These are phyloP conservation scores for Coracias cyanogaster DNA, from an alignment of 2,797 vertebrate species.

Conservation along the genomic window DNA sequence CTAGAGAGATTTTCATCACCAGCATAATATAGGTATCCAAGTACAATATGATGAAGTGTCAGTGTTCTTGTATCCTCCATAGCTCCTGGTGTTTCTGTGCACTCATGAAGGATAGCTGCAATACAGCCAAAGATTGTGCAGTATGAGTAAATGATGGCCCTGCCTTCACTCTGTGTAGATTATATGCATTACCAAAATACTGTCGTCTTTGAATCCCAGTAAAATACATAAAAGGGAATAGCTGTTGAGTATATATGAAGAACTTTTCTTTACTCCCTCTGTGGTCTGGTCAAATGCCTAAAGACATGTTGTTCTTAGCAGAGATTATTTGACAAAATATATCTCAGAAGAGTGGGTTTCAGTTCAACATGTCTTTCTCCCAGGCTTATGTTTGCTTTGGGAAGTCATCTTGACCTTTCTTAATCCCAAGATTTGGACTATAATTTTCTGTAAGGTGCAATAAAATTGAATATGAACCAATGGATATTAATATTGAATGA, in stretches of 20 bases:
- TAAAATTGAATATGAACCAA: not conserved
- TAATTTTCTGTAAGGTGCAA: not conserved
- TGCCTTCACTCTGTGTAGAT: not conserved
- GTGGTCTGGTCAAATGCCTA: not conserved
- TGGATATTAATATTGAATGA: not conserved
- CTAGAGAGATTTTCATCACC: not conserved
- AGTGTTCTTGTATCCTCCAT: not conserved
- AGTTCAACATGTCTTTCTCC: not conserved
- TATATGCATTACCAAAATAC: not conserved
- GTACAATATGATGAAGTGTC: not conserved
- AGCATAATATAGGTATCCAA: not conserved
- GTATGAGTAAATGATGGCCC: not conserved
- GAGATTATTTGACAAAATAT: not conserved
- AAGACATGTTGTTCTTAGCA: not conserved
- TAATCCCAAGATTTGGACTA: not conserved
- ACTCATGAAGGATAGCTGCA: not conserved
- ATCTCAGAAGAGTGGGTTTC: not conserved
- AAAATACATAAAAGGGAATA: not conserved
- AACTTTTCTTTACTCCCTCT: not conserved
- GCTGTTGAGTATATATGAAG: not conserved
- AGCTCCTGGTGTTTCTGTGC: not conserved
- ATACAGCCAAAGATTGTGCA: not conserved
- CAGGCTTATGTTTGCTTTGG: not conserved
- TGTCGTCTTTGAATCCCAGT: not conserved
- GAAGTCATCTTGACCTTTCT: not conserved